These are phyloP conservation scores for Eupithecia insigniata DNA, from an alignment of 2,888 invertebrate species.

Conservation along the genomic window DNA sequence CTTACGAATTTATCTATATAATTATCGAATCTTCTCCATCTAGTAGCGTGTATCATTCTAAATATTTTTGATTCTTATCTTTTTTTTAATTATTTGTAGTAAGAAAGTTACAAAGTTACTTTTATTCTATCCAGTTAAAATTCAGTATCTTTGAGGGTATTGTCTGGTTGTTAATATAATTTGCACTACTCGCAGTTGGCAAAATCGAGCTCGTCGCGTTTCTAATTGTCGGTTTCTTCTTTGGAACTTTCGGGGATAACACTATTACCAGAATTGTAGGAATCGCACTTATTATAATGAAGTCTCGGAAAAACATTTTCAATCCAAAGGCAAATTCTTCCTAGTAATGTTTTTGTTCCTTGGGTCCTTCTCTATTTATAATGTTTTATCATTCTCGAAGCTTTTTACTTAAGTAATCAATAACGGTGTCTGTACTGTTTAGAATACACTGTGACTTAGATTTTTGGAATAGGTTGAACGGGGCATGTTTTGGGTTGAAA, in stretches of 20 bases:
- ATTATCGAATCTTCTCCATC: too few relatives aligned
- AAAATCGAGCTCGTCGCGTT: slow-evolving; percentile 68
- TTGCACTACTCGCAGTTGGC: slow-evolving; percentile 62
- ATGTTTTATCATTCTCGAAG: neutral
- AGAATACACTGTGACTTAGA: too few relatives aligned
- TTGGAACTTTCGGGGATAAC: slow-evolving; percentile 53
- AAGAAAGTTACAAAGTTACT: neutral
- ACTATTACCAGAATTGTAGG: slow-evolving; percentile 52
- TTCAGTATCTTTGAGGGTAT: slow-evolving; percentile 42
- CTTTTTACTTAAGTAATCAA: neutral
- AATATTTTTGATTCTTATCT: slow-evolving; percentile 10
- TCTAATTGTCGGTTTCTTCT: slow-evolving; percentile 74
- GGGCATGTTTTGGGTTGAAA: too few relatives aligned
- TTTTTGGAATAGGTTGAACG: too few relatives aligned
- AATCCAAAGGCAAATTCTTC: neutral
- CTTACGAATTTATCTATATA: neutral
- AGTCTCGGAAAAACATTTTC: slow-evolving; percentile 32
- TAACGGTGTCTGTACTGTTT: too few relatives aligned
- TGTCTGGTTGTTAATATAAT: slow-evolving; percentile 67
- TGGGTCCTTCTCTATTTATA: neutral
- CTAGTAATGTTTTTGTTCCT: neutral
- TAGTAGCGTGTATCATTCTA: slow-evolving; percentile 33
- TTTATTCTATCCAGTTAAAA: neutral
- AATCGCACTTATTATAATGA: slow-evolving; percentile 39
- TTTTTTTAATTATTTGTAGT: neutral